Evolutionary conservation across 1,140 invertebrate genomes (phyloP).

Genomic region (Elymnias hypermnestra): DNA sequence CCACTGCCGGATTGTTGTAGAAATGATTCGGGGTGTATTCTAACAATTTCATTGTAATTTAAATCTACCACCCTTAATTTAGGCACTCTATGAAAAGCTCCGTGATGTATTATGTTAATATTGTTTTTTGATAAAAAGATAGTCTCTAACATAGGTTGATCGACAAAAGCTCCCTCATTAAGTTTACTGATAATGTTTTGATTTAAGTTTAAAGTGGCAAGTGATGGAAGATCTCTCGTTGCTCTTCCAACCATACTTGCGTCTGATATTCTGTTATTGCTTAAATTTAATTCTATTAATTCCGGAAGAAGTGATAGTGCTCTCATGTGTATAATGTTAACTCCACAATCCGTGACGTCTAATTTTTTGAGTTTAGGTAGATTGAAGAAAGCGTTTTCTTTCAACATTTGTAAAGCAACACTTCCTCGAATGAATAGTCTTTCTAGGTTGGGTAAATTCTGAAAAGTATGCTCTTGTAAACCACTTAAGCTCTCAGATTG

Average conservation of each 20-base stretch:
- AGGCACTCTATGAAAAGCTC: slow-evolving; percentile 87
- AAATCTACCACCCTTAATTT: slow-evolving; percentile 84
- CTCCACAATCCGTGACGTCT: slow-evolving; percentile 86
- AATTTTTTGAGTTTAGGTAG: slow-evolving; percentile 83
- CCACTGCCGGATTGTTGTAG: slow-evolving; percentile 82
- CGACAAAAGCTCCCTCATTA: slow-evolving; percentile 87
- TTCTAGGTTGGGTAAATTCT: slow-evolving; percentile 83
- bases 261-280: slow-evolving; percentile 84
- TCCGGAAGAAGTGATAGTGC: slow-evolving; percentile 83
- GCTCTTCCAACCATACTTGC: slow-evolving; percentile 87
- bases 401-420: slow-evolving; percentile 79
- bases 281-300: slow-evolving; percentile 83
- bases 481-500: slow-evolving; percentile 83
- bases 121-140: slow-evolving; percentile 84
- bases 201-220: slow-evolving; percentile 83
- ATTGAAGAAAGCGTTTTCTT: slow-evolving; percentile 84
- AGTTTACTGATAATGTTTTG: slow-evolving; percentile 83
- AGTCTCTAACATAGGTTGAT: slow-evolving; percentile 82
- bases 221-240: slow-evolving; percentile 82
- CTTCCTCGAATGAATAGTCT: slow-evolving; percentile 86
- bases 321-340: slow-evolving; percentile 87
- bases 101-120: slow-evolving; percentile 85
- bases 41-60: slow-evolving; percentile 85
- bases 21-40: slow-evolving; percentile 88
- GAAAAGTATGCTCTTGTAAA: slow-evolving; percentile 83